A percentile compares a stretch with the other conserved stretches of the same genome.
Evolutionary conservation across 2,888 invertebrate genomes (phyloP).

Genomic region (Ellobium chinense): DNA sequence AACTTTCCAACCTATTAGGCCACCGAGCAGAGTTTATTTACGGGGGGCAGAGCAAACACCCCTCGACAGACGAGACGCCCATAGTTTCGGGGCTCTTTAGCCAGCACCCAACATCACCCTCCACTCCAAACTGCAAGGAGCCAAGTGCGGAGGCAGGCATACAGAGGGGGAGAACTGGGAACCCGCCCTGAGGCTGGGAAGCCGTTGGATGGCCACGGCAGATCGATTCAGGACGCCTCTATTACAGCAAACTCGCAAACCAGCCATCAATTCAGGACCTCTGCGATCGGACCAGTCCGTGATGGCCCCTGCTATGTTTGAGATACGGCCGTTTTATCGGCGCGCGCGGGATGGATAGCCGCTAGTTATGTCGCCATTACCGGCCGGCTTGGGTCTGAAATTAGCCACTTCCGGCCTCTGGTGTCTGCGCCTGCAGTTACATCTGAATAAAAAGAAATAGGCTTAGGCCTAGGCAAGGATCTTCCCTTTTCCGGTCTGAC

Average conservation of each 20-base stretch:
- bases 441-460: neutral
- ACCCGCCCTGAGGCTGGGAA: neutral
- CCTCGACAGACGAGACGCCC: neutral
- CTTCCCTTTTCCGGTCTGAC: neutral
- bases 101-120: neutral
- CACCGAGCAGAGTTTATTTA: neutral
- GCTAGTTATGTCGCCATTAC: constrained; percentile 39
- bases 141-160: neutral
- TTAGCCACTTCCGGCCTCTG: constrained; percentile 19
- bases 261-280: constrained; percentile 2
- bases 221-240: constrained; percentile 15
- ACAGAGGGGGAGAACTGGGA: neutral
- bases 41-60: constrained; percentile 5
- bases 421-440: constrained; percentile 7
- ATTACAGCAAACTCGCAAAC: constrained; percentile 17
- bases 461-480: neutral
- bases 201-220: neutral
- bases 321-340: constrained; percentile 11
- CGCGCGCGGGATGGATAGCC: constrained; percentile 28
- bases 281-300: neutral
- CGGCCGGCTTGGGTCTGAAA: constrained; percentile 15
- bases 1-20: constrained; percentile 22
- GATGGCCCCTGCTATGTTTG: constrained; percentile 24
- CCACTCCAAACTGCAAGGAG: neutral
- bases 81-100: constrained; percentile 1